phyloP scores from a whole-genome alignment of 2,113 vertebrate species.

The Chelonoidis abingdonii region DNA sequence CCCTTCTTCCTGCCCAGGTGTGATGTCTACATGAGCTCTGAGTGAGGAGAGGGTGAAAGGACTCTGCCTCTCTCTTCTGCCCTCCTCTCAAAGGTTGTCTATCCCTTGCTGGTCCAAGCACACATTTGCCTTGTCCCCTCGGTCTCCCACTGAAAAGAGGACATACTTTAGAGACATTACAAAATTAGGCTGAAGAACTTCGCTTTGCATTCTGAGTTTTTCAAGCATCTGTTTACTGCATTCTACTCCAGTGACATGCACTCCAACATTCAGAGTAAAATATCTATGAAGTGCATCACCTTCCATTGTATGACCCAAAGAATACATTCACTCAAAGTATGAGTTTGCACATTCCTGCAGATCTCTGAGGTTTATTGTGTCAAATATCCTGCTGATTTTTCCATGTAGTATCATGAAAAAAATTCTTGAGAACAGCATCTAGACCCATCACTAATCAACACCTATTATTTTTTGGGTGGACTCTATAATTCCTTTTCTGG shows the following conservation, averaged over 20 bases:
- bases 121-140: background rate
- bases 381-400: background rate
- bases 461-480: background rate
- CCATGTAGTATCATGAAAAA: background rate
- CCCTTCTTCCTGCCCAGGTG: background rate
- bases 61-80: background rate
- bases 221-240: background rate
- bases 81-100: background rate
- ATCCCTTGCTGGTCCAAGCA: background rate
- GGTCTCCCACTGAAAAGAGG: background rate
- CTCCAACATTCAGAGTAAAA: background rate
- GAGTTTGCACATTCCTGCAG: background rate
- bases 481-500: background rate
- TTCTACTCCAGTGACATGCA: background rate
- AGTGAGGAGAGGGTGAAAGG: background rate
- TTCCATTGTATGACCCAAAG: background rate
- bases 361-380: background rate
- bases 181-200: background rate
- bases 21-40: background rate
- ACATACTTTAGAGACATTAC: background rate
- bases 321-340: background rate
- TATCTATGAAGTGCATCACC: background rate
- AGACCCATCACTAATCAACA: background rate
- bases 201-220: rapidly evolving
- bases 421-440: background rate